Evolutionary conservation across 2,797 vertebrate genomes (phyloP).

Genomic region (Pagetopsis macropterus): DNA sequence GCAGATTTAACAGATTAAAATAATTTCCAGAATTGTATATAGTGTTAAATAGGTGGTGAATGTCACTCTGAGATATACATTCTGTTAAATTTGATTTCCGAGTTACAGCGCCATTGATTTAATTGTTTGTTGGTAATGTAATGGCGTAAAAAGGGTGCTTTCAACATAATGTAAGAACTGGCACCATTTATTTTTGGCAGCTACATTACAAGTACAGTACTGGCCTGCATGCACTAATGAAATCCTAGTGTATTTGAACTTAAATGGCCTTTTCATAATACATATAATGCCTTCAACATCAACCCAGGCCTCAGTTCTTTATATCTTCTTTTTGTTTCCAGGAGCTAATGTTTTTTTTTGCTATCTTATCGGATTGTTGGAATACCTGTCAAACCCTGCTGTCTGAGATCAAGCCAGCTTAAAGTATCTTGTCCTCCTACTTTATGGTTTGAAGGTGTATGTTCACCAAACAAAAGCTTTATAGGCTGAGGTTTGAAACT

Average conservation of each 20-base stretch:
- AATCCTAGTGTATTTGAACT: slow-evolving; percentile 12
- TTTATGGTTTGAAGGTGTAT: slow-evolving; percentile 36
- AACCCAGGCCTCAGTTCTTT: slow-evolving; percentile 24
- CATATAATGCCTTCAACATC: background rate
- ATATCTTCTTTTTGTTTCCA: slow-evolving; percentile 30
- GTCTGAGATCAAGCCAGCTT: slow-evolving; percentile 61
- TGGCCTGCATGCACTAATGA: background rate
- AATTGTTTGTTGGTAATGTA: slow-evolving; percentile 16
- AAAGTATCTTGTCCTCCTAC: slow-evolving; percentile 51
- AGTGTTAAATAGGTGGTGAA: background rate
- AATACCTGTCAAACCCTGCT: slow-evolving; percentile 57
- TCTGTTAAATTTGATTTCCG: background rate
- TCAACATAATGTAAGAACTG: slow-evolving; percentile 13
- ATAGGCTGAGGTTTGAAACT: slow-evolving; percentile 25
- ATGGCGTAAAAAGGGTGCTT: background rate
- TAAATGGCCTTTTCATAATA: background rate
- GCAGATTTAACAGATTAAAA: background rate
- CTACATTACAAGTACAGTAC: background rate
- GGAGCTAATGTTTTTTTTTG: slow-evolving; percentile 53
- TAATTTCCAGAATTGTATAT: background rate
- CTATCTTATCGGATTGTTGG: slow-evolving; percentile 55
- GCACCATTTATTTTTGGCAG: slow-evolving; percentile 6
- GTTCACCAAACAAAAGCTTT: slow-evolving; percentile 51
- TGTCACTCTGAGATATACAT: slow-evolving; percentile 6
- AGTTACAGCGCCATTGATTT: slow-evolving; percentile 13